Percentiles rank a stretch among this genome's conserved stretches.
Conservation (phyloP, 2,113 vertebrate genomes). For the Rattus rattus region DNA sequence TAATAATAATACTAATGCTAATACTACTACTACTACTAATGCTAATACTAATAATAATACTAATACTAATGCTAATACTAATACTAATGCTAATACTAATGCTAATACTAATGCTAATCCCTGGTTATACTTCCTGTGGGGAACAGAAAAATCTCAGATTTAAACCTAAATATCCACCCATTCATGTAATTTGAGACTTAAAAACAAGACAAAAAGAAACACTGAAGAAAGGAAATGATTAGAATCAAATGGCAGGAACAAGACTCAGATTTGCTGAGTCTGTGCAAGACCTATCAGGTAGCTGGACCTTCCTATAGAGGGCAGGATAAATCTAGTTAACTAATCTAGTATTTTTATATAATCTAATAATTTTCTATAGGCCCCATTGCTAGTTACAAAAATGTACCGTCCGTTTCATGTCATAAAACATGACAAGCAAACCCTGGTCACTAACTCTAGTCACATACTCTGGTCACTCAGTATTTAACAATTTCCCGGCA, state of each 20-base stretch:
- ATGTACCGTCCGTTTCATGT: background rate
- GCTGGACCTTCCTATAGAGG: background rate
- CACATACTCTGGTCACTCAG: background rate
- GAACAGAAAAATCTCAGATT: slow-evolving; percentile 1
- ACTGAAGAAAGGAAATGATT: accelerated
- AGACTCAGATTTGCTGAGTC: background rate
- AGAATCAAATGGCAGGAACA: background rate
- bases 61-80: background rate
- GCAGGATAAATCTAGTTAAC: background rate
- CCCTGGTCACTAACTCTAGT: background rate
- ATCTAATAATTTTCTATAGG: slow-evolving; percentile 25
- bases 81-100: background rate
- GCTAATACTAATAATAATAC: background rate
- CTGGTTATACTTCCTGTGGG: background rate
- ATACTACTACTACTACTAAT: background rate
- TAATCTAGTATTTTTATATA: background rate
- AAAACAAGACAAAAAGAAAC: background rate
- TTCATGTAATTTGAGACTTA: background rate
- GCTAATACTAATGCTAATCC: background rate
- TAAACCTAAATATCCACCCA: background rate
- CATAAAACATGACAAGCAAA: background rate
- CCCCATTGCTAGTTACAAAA: background rate
- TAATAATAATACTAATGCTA: background rate
- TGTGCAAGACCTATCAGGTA: background rate
- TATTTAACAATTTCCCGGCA: background rate